Conservation (phyloP, 2,888 invertebrate genomes). For the Maniola hyperantus region DNA sequence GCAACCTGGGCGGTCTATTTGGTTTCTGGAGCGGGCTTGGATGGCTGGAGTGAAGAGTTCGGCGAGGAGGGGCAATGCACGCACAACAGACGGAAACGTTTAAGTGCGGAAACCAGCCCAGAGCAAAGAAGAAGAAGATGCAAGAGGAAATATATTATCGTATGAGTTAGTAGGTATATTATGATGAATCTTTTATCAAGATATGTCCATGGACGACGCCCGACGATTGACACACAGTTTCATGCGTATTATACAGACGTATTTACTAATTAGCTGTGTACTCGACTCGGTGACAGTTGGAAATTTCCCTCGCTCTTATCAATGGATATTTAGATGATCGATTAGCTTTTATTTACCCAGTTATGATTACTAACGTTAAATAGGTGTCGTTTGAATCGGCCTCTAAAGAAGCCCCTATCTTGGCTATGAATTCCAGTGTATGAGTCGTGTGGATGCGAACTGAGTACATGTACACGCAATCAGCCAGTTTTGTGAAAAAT, state of each 20-base stretch:
- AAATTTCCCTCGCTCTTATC: constrained; percentile 31
- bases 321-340: constrained; percentile 15
- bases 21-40: no score
- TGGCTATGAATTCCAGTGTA: neutral
- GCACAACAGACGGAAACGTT: no score
- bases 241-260: constrained; percentile 33
- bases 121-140: no score
- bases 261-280: constrained; percentile 21
- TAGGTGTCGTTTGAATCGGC: no score
- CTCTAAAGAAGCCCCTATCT: no score
- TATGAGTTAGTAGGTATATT: no score
- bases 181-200: constrained; percentile 20
- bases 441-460: no score
- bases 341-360: constrained; percentile 5
- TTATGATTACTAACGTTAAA: neutral
- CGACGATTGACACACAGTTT: constrained; percentile 7
- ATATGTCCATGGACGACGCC: constrained; percentile 11
- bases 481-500: neutral
- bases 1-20: no score
- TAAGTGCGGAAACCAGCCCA: no score
- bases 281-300: constrained; percentile 25
- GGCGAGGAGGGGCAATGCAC: no score
- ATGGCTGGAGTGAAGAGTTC: no score
- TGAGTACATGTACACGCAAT: neutral
- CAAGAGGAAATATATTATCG: neutral